Conservation (phyloP, 2,113 vertebrate species). For the Poeciliopsis retropinna region DNA sequence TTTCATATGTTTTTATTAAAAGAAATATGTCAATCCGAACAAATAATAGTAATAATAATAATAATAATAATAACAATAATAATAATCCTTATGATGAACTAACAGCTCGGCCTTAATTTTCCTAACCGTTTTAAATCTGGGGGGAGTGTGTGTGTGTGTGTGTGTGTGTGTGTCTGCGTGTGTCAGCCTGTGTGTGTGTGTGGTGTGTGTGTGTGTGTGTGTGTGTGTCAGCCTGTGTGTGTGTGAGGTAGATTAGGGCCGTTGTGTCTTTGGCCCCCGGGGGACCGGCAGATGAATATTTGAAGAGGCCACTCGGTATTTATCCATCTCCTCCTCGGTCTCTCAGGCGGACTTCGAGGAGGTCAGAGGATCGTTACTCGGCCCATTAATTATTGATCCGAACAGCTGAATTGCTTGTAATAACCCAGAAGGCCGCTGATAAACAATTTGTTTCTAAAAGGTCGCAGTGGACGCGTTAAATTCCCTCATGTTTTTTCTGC, state of each 20-base stretch:
- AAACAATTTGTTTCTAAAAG: constrained; percentile 79
- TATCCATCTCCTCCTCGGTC: constrained; percentile 78
- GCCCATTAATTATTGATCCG: constrained; percentile 97
- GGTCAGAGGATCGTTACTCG: constrained; percentile 90
- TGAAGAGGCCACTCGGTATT: constrained; percentile 93
- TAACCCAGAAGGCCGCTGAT: constrained; percentile 80
- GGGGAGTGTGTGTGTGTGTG: constrained; percentile 54
- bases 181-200: constrained; percentile 36
- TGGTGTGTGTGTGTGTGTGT: constrained; percentile 66
- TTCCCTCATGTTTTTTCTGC: neutral
- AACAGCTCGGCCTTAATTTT: constrained; percentile 77
- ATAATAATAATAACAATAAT: constrained; percentile 24
- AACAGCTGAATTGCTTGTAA: constrained; percentile 89
- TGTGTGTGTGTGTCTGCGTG: constrained; percentile 72
- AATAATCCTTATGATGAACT: constrained; percentile 78
- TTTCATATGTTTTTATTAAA: constrained; percentile 6
- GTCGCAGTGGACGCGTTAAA: constrained; percentile 48
- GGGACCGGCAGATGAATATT: constrained; percentile 99
- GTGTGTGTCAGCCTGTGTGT: constrained; percentile 54
- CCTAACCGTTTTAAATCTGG: constrained; percentile 82
- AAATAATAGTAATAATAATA: constrained; percentile 53
- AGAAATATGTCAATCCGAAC: constrained; percentile 15
- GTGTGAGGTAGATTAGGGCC: constrained; percentile 86
- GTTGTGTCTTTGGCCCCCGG: constrained; percentile 87
- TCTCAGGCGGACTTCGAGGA: constrained; percentile 89